Conservation (phyloP, 2,113 vertebrate species). For the Chaetodon trifascialis region DNA sequence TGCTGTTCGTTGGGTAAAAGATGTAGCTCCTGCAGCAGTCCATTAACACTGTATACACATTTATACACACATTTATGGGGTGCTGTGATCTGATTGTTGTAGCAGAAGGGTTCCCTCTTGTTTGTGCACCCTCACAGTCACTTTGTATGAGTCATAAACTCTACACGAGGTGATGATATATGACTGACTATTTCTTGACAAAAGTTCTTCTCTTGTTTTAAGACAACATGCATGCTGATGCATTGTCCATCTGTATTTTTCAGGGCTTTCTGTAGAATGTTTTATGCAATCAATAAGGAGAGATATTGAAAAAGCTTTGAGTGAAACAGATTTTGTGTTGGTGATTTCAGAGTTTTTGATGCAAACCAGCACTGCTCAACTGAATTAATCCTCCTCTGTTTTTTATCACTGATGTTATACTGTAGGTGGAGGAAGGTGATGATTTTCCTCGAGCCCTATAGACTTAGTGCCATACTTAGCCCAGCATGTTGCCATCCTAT, state of each 20-base stretch:
- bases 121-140: background rate
- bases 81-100: background rate
- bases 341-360: background rate
- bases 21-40: background rate
- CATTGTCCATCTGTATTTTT: too few species aligned
- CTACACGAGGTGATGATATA: too few species aligned
- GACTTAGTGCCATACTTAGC: constrained; percentile 39
- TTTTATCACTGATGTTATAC: background rate
- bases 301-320: background rate
- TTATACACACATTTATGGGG: background rate
- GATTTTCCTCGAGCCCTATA: constrained; percentile 27
- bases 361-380: background rate
- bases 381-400: background rate
- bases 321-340: background rate
- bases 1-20: background rate
- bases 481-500: constrained; percentile 51
- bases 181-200: background rate
- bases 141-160: background rate
- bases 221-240: background rate
- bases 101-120: background rate
- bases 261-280: background rate
- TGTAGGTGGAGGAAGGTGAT: constrained; percentile 37
- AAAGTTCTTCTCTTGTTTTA: background rate
- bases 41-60: background rate
- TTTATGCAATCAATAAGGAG: background rate